phyloP scores from a whole-genome alignment of 2,113 vertebrate species.

The Nothoprocta perdicaria region DNA sequence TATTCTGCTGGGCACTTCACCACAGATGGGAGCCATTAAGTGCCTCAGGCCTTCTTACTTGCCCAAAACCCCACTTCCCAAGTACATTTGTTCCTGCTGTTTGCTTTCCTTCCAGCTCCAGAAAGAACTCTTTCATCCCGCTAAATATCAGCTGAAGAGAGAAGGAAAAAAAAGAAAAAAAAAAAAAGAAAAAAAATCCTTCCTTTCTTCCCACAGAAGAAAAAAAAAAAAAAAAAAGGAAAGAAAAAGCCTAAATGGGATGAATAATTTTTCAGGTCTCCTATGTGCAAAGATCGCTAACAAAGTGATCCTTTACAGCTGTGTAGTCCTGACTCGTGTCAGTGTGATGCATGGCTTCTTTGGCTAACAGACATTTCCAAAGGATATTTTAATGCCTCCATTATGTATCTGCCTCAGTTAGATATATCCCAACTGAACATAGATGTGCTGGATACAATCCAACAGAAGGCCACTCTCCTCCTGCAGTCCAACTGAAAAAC shows the following conservation, averaged over 20 bases:
- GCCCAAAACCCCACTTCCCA: neutral
- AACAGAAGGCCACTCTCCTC: neutral
- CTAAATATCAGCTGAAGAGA: neutral
- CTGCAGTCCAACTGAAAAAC: neutral
- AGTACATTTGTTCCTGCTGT: neutral
- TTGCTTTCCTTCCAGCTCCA: neutral
- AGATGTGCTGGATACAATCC: neutral
- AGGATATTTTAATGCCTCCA: neutral
- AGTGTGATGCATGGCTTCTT: neutral
- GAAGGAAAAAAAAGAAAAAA: neutral
- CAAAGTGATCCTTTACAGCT: neutral
- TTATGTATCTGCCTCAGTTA: neutral
- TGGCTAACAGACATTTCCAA: neutral
- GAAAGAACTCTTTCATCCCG: neutral
- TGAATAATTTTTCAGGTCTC: neutral
- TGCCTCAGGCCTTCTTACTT: neutral
- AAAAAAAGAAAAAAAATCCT: neutral
- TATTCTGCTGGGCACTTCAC: neutral
- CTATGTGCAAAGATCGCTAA: neutral
- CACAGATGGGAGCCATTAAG: neutral
- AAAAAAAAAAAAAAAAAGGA: neutral
- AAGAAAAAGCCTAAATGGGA: neutral
- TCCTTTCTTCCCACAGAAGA: neutral
- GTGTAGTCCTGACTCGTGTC: neutral
- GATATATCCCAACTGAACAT: neutral